Conservation (phyloP, 2,113 vertebrate species). For the Chionodraco myersi region DNA sequence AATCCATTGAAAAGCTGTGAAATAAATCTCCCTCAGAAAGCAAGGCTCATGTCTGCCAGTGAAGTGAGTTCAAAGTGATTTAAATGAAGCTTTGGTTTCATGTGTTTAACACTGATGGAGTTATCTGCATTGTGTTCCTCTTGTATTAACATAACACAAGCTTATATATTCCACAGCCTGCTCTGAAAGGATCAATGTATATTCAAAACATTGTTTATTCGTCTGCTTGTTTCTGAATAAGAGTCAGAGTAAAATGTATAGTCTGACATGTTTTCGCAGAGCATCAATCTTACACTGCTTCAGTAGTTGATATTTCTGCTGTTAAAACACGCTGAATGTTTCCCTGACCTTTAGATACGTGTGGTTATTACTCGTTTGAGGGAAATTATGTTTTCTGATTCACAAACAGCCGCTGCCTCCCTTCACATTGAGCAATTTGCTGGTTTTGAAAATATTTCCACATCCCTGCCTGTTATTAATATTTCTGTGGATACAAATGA, state of each 20-base stretch:
- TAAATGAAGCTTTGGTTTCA: background rate
- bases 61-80: too few relatives aligned
- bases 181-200: slow-evolving; percentile 27
- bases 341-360: slow-evolving; percentile 49
- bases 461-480: slow-evolving; percentile 55
- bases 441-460: slow-evolving; percentile 30
- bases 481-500: slow-evolving; percentile 60
- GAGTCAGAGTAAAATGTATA: slow-evolving; percentile 22
- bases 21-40: background rate
- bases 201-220: slow-evolving; percentile 22
- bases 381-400: slow-evolving; percentile 54
- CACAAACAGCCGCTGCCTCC: slow-evolving; percentile 48
- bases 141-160: background rate
- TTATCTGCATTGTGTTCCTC: background rate
- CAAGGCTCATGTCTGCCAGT: background rate
- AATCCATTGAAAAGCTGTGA: background rate
- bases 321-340: slow-evolving; percentile 53
- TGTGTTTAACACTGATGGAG: background rate
- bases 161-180: background rate
- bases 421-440: slow-evolving; percentile 53
- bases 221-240: background rate
- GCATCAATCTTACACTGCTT: slow-evolving; percentile 9
- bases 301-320: slow-evolving; percentile 32
- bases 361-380: slow-evolving; percentile 56
- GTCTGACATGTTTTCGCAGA: slow-evolving; percentile 14